phyloP scores from a whole-genome alignment of 2,113 vertebrate genomes.

The Rhagologus leucostigma region DNA sequence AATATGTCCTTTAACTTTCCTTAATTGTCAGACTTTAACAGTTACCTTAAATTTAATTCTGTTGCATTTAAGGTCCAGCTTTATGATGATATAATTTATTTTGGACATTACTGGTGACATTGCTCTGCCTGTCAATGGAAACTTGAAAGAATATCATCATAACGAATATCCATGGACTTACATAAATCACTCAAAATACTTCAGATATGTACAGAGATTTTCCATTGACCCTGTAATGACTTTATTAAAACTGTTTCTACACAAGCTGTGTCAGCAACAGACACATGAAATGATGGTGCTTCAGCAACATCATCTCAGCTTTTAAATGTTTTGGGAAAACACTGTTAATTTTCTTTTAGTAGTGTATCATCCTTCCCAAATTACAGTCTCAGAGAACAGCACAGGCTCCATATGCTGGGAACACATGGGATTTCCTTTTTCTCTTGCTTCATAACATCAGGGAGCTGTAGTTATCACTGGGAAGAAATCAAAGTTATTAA shows the following conservation, averaged over 20 bases:
- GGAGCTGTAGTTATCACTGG: not conserved
- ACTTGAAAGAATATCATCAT: slow-evolving; percentile 12
- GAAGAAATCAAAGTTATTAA: not conserved
- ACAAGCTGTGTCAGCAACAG: slow-evolving; percentile 30
- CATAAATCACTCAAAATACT: slow-evolving; percentile 43
- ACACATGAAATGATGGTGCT: not conserved
- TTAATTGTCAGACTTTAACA: slow-evolving; percentile 32
- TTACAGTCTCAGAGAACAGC: not conserved
- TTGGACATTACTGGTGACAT: slow-evolving; percentile 25
- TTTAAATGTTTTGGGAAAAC: not conserved
- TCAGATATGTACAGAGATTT: not conserved
- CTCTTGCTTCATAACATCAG: not conserved
- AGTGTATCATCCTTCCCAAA: not conserved
- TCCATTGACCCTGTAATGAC: slow-evolving; percentile 59
- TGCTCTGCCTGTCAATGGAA: slow-evolving; percentile 39
- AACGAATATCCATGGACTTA: slow-evolving; percentile 12
- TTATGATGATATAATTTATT: slow-evolving; percentile 47
- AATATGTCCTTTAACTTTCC: slow-evolving; percentile 24
- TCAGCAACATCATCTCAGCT: not conserved
- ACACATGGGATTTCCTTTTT: not conserved
- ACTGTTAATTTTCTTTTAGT: not conserved
- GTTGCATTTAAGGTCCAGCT: not conserved
- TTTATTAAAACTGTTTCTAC: slow-evolving; percentile 47
- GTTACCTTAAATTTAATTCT: slow-evolving; percentile 38
- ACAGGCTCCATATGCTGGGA: not conserved